Base-by-base conservation (phyloP, 1,140 invertebrate genomes). In the Heliothis virescens region DNA sequence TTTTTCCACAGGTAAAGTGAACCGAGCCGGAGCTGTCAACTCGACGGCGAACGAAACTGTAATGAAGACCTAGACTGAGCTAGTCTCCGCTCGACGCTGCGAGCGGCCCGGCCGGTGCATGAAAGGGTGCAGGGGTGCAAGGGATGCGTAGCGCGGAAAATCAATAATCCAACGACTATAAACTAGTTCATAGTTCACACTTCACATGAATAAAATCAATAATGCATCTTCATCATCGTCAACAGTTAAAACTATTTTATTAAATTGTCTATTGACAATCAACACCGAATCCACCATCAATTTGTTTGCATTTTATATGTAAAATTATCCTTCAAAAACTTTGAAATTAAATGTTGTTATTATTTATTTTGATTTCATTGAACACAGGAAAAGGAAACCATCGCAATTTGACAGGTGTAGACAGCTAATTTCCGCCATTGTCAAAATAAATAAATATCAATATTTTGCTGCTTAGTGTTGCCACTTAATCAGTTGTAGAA, bases 51-150 rank as follows among this genome's bases (percentile, higher is more conserved):
- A 5, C 34, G 34, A 41, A 41, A 9, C 3, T 41, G 5, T 5
- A 41, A 16, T 57, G 18, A 57, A 10, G 55, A 5, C 16, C 7
- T 57, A 15, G 15, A 57, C n/a, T 57, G 55, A 57, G 55, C n/a
- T n/a, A 9, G 53, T 3, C 53, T 18, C n/a, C 55, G 55, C n/a
- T 16, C 16, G 18, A 57, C n/a, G 34, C 34, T 5, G 34, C 34
- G 34, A 41, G 34, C 34, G 34, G 5, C 34, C 34, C 34, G 34
- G 34, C 55, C 55, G 55, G 55, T 57, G 55, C 55, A 57, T 57
- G 55, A 11, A 57, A 57, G 55, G 55, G 55, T 57, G 55, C 55
- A 57, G 55, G 55, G 55, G 55, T 57, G 55, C 55, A 57, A n/a
- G 55, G 3, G 55, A 10, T 18, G 7, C 5, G 7, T 57, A 21